Base-by-base conservation (phyloP, 2,888 invertebrate species). In the Clivina fossor region DNA sequence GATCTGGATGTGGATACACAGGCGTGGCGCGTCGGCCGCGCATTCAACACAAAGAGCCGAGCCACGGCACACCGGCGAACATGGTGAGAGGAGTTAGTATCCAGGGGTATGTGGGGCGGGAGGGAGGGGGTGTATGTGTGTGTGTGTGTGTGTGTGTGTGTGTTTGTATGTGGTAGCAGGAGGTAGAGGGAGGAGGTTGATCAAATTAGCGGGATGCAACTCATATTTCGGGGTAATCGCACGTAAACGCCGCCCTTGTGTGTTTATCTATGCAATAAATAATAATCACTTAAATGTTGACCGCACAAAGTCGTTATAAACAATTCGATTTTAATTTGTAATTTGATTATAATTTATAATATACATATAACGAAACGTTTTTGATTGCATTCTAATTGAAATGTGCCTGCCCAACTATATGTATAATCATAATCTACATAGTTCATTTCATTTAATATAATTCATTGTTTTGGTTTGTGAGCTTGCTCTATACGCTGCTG, bases 241-340 rank as follows among this genome's bases (percentile, higher is more conserved):
- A 32, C 47, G 33, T 47, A 32, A 22, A 47, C 47, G 26, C 26
- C 26, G 33, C 47, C 47, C 47, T 47, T 47, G 47, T 47, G n/a
- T n/a, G n/a, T n/a, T n/a, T n/a, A n/a, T n/a, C n/a, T n/a, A n/a
- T n/a, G n/a, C n/a, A 47, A 47, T 47, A 47, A 47, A 33, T 47
- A 47, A 47, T 47, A 33, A 33, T 32, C 33, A 47, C 47, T 47
- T 47, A 47, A 47, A 32, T 47, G 47, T 22, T 20, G 47, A 47
- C 47, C 32, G 22, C 47, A n/a, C n/a, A 47, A 47, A 47, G 47
- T 47, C 47, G 47, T 47, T 33, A 47, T 47, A 22, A 33, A 47
- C 22, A 47, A 47, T 46, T 15, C 22, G 18, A n/a, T 41, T 38
- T 38, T 19, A 19, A 22, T 19, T 38, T 38, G 4, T 38, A 28